Base-by-base conservation (phyloP, 2,888 invertebrate genomes). In the Ligdia adustata region DNA sequence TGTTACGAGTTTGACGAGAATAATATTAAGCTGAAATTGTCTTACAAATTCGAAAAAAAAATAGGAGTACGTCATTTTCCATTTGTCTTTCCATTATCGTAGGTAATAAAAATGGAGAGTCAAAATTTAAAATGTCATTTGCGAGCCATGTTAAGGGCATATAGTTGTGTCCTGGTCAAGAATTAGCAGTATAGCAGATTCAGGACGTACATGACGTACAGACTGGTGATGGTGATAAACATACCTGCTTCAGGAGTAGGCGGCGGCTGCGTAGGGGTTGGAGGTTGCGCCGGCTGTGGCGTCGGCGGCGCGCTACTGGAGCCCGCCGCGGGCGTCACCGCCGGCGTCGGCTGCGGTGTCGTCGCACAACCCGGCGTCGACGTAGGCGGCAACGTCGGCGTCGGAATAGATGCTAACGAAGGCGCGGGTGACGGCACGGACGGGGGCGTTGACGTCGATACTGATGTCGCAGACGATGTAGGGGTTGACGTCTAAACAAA, bases 171-270 rank as follows among this genome's bases (percentile, higher is more conserved):
- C n/a, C n/a, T n/a, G n/a, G n/a, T n/a, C n/a, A n/a, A n/a, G n/a
- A n/a, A n/a, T n/a, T n/a, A n/a, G n/a, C n/a, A n/a, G n/a, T n/a
- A n/a, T n/a, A n/a, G n/a, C n/a, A n/a, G n/a, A n/a, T n/a, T n/a
- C n/a, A n/a, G n/a, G n/a, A n/a, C n/a, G n/a, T n/a, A n/a, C n/a
- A n/a, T n/a, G n/a, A n/a, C n/a, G n/a, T n/a, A n/a, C n/a, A n/a
- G n/a, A n/a, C n/a, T n/a, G n/a, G n/a, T n/a, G n/a, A n/a, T n/a
- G n/a, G n/a, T 9, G 15, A 13, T 6, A 24, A n/a, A 75, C 82
- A 75, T 29, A 87, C 87, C 86, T 45, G 86, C 62, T 46, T 88
- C 87, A 0, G 83, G 82, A 40, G 82, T 83, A 18, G 82, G 77
- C 54, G 76, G 77, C 15, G 75, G 79, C 51, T 73, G 82, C 46